phyloP scores from a whole-genome alignment of 2,888 invertebrate genomes.

The Calephelis perditalis region DNA sequence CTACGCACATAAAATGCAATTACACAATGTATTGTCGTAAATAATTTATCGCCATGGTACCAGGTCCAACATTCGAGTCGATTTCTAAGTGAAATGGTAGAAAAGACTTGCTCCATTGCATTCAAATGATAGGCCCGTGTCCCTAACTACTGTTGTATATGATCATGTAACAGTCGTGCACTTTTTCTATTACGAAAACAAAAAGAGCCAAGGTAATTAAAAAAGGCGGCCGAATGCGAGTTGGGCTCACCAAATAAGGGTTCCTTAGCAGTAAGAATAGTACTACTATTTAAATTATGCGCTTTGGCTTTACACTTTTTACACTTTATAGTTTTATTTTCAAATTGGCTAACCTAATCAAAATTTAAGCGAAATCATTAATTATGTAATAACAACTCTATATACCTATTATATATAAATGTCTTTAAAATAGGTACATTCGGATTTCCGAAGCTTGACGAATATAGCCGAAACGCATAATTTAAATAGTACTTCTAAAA shows the following conservation, averaged over 20 bases:
- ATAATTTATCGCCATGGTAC: conserved; percentile 21
- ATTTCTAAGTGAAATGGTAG: conserved; percentile 45
- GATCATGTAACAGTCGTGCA: conserved; percentile 1
- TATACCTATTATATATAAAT: too few species aligned
- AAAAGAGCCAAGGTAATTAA: background rate
- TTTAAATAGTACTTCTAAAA: too few species aligned
- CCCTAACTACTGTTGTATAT: conserved; percentile 10
- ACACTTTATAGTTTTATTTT: too few species aligned
- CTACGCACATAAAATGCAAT: conserved; percentile 1
- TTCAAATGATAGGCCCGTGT: conserved; percentile 28
- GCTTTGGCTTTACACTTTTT: too few species aligned
- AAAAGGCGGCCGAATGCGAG: background rate
- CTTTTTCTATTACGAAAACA: background rate
- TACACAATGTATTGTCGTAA: conserved; percentile 11
- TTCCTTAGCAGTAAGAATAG: background rate
- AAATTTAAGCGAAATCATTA: too few species aligned
- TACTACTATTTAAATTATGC: too few species aligned
- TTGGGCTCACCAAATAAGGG: background rate
- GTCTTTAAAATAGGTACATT: too few species aligned
- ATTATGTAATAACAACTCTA: too few species aligned
- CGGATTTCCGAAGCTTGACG: too few species aligned
- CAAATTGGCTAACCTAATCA: too few species aligned
- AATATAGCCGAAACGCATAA: too few species aligned
- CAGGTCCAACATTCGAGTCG: conserved; percentile 23
- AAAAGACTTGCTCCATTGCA: conserved; percentile 30